Evolutionary conservation across 2,797 vertebrate species (phyloP), one percentile per base, ranked within the genome.

Genomic region (Acridotheres tristis): DNA sequence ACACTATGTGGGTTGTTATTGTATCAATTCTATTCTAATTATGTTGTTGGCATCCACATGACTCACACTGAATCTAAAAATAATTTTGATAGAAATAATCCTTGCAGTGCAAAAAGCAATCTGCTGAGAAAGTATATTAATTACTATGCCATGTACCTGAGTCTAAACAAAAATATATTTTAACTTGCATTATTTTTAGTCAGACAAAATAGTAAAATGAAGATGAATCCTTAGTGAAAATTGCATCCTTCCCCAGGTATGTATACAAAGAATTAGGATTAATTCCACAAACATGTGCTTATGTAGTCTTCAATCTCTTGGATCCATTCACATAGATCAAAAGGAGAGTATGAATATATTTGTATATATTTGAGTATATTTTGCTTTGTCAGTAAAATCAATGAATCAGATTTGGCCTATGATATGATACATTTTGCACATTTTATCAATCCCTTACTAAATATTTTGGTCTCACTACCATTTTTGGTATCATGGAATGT

Each of bases 21-120:
- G 63, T 91, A 78, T 94, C 92, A 94, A 88, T 94, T 95, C 83
- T 78, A 14, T 85, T 85, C 61, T 94, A 94, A 96, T 96, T 93
- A 88, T 47, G 51, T 76, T 94, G 88, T 63, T 94, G 79, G 63
- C 47, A 90, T 88, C 80, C 71, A 68, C n/a, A 88, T 89, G 77
- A 81, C 45, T 94, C 58, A 43, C 3, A 4, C 5, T 75, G 38
- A 91, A 88, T 73, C 78, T 84, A 83, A 94, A 90, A 89, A 76
- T 62, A 65, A 27, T 34, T 62, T 74, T 81, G 55, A 65, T 77
- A 45, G n/a, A 76, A 77, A 90, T 88, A 84, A 89, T 82, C 78
- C 9, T 78, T 38, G 78, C 50, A 74, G 61, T n/a, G 71, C 89
- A 85, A 48, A 79, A 88, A 80, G 23, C 14, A 55, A 59, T 59